Evolutionary conservation across 1,140 invertebrate species (phyloP), one percentile per base, ranked within the genome.

Genomic region (Olivierus martensii): DNA sequence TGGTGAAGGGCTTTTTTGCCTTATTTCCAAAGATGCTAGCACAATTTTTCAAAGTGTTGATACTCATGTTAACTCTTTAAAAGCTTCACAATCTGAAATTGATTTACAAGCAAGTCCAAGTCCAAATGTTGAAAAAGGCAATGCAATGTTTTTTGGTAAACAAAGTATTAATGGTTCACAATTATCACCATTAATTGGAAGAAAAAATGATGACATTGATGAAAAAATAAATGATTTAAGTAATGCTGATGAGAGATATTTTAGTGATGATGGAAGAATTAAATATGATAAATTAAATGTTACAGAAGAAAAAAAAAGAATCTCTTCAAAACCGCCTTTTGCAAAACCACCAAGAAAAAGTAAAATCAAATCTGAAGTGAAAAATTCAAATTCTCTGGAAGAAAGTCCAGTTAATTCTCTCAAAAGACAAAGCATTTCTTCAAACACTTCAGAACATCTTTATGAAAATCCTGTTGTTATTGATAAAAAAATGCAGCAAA

Each of bases 1-100:
- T 4, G 87, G 87, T 2, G 85, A 87, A 71, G 87, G 87, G 1
- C 76, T 79, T 11, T 90, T 90, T 79, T 79, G 50, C 35, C 71
- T 90, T 55, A 79, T 84, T 62, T 65, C 64, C 4, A 48, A 38
- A 22, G 55, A 66, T 36, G 63, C 62, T 10, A 52, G 51, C 10
- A 21, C 36, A 4, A 63, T 67, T 22, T 61, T 62, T 49, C 50
- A 62, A 48, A 53, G 46, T 37, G 52, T 61, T 18, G 56, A 55
- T 36, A 49, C 43, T 22, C 57, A 59, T 54, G 59, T 60, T 21
- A 52, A 49, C 22, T 37, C 48, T 37, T 46, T 62, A 11, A 61
- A 62, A 41, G 41, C 49, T 34, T 48, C 52, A 42, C 46, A 46
- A 22, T 46, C n/a, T n/a, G 53, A 52, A 34, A 19, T n/a, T 22